Evolutionary conservation across 2,113 vertebrate species (phyloP), one percentile per base, ranked within the genome.

Genomic region (Dasyornis broadbenti): DNA sequence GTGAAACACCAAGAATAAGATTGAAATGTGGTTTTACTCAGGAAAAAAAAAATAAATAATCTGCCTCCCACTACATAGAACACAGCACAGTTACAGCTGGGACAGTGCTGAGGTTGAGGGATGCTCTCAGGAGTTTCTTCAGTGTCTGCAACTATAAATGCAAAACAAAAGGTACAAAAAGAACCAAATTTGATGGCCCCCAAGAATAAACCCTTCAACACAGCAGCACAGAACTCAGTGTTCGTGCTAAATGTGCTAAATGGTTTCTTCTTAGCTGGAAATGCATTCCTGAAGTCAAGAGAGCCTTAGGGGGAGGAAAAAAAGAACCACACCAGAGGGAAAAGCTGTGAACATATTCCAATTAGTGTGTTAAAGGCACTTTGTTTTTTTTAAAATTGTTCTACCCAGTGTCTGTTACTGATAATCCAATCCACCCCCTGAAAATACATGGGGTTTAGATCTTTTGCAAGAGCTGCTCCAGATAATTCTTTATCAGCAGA

Each of bases 31-130:
- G 13, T 75, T 86, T 75, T 71, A 19, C 31, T 75, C 61, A 9
- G 8, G 8, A n/a, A n/a, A 86, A 94, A 94, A 82, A 30, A n/a
- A n/a, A 85, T 94, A 94, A 82, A 30, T n/a, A 54, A 85, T 90
- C 63, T 92, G 31, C 50, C 39, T 52, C 83, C 86, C 61, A 22
- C 59, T 47, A 28, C 5, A 33, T 6, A 45, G 64, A 63, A 30
- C 37, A 42, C 47, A 93, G 6, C 63, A 21, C 26, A 45, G 23
- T 63, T 73, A 68, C 17, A 73, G 89, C 56, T 63, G 40, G 59
- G 50, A 33, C 50, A 26, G 9, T 19, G 45, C 73, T 44, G 42
- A 79, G 75, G 31, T 21, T 65, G 15, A 33, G 19, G 33, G 50
- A 77, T 42, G 42, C 50, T 92, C n/a, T 50, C 40, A 53, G 61